These are phyloP conservation scores for Dendrolimus punctatus DNA, from an alignment of 1,140 invertebrate genomes.

Conservation along the genomic window DNA sequence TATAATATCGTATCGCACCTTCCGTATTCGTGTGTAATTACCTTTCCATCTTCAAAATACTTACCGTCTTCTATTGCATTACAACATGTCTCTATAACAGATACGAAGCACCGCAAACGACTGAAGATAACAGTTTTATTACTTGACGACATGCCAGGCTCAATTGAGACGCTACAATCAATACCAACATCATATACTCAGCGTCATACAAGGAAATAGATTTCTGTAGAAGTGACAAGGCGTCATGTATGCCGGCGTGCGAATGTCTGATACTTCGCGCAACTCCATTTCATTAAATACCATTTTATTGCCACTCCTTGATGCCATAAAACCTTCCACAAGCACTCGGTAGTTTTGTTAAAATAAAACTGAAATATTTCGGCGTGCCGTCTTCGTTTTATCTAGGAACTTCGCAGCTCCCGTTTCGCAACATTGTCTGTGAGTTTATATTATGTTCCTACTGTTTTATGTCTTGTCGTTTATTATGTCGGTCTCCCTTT, in stretches of 20 bases:
- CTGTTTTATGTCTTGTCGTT: conserved; percentile 37
- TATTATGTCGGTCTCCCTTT: conserved; percentile 26
- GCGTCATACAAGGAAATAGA: conserved; percentile 14
- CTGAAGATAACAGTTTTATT: conserved; percentile 58
- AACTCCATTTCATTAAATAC: conserved; percentile 37
- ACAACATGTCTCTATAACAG: too few relatives aligned
- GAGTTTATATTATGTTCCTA: conserved; percentile 41
- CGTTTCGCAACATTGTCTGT: conserved; percentile 31
- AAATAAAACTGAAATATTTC: conserved; percentile 46
- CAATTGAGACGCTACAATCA: conserved; percentile 35
- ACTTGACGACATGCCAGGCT: conserved; percentile 45
- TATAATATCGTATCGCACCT: conserved; percentile 51
- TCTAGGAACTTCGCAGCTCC: conserved; percentile 34
- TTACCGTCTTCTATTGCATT: conserved; percentile 30
- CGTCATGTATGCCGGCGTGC: conserved; percentile 7
- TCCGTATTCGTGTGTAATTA: conserved; percentile 54
- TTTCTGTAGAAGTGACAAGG: conserved; percentile 21
- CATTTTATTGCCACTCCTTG: conserved; percentile 35
- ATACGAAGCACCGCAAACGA: conserved; percentile 34
- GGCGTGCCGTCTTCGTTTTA: conserved; percentile 30
- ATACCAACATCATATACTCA: conserved; percentile 17
- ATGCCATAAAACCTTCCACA: conserved; percentile 30
- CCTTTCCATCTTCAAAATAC: conserved; percentile 32
- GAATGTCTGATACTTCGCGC: conserved; percentile 9
- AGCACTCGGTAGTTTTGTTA: conserved; percentile 37